Percentiles rank a stretch among this genome's conserved stretches.
Evolutionary conservation across 2,113 vertebrate genomes (phyloP).

Genomic region (Lampris megalopsis): DNA sequence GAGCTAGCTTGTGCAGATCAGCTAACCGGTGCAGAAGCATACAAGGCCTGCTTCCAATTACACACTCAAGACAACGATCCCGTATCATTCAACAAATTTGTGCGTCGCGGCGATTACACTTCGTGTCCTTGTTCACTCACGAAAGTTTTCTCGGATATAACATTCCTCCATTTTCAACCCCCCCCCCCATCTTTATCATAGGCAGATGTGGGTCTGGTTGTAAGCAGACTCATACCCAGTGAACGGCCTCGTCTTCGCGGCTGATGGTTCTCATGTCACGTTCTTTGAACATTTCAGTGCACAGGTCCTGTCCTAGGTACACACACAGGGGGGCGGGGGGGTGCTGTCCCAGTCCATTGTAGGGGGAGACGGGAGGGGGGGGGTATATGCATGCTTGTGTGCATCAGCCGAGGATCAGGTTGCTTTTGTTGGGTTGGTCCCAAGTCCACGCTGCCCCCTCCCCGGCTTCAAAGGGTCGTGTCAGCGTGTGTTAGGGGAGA

Average conservation of each 20-base stretch:
- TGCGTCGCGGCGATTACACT: too few species aligned
- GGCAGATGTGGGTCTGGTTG: too few species aligned
- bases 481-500: conserved; percentile 79
- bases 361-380: background rate
- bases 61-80: too few species aligned
- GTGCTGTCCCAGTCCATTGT: conserved; percentile 69
- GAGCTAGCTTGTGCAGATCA: too few species aligned
- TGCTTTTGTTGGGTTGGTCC: conserved; percentile 78
- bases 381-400: conserved; percentile 62
- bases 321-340: conserved; percentile 61
- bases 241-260: conserved; percentile 9
- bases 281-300: conserved; percentile 35
- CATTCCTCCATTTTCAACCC: too few species aligned
- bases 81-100: too few species aligned
- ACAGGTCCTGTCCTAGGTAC: conserved; percentile 57
- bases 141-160: too few species aligned
- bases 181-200: too few species aligned
- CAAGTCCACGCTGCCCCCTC: conserved; percentile 66
- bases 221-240: background rate
- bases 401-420: conserved; percentile 75
- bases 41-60: too few species aligned
- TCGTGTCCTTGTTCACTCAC: too few species aligned
- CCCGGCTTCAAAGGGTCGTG: conserved; percentile 76
- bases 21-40: too few species aligned
- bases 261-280: conserved; percentile 42